A percentile compares a stretch with the other conserved stretches of the same genome.
These are phyloP conservation scores for Hypocryptadius cinnamomeus DNA, from an alignment of 2,113 vertebrate genomes.

Conservation along the genomic window DNA sequence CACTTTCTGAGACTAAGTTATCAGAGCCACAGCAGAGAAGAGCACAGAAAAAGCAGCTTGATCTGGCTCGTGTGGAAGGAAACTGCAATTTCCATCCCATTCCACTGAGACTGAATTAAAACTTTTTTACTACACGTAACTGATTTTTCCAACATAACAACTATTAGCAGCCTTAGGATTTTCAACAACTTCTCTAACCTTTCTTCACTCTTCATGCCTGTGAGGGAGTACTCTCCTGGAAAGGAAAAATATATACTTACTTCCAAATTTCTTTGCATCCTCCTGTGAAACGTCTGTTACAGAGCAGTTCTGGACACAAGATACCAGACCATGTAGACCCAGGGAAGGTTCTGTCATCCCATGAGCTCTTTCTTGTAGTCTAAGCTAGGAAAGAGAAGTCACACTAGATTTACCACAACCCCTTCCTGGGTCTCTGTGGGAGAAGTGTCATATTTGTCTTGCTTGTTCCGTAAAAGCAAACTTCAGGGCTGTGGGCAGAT, in stretches of 20 bases:
- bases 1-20: neutral
- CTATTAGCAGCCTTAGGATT: neutral
- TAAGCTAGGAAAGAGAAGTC: neutral
- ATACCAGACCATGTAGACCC: neutral
- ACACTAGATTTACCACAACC: neutral
- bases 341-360: neutral
- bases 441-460: neutral
- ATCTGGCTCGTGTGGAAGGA: neutral
- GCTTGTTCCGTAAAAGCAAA: neutral
- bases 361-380: neutral
- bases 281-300: neutral
- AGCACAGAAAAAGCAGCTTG: neutral
- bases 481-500: neutral
- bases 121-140: neutral
- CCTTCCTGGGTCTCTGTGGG: rapidly evolving
- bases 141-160: neutral
- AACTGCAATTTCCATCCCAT: neutral
- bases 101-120: neutral
- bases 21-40: neutral
- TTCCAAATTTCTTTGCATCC: neutral
- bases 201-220: neutral
- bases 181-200: neutral
- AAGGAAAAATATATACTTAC: neutral
- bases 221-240: neutral
- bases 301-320: neutral